Percentiles rank a stretch among this genome's conserved stretches.
These are phyloP conservation scores for Micromussa lordhowensis DNA, from an alignment of 92 coral and sea anemone species.

Conservation along the genomic window DNA sequence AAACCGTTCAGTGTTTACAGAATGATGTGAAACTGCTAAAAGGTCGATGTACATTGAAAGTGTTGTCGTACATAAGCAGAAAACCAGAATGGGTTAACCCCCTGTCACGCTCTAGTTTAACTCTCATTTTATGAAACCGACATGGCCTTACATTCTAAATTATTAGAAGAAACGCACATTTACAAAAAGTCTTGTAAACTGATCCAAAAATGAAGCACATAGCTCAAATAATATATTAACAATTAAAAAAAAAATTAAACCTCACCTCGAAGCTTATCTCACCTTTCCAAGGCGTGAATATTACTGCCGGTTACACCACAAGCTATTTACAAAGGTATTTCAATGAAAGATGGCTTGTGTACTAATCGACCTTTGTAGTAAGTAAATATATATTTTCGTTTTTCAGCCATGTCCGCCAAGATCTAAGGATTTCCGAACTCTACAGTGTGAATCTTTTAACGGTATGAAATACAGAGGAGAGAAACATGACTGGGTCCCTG, in stretches of 20 bases:
- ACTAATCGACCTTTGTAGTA: neutral
- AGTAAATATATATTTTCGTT: neutral
- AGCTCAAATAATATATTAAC: neutral
- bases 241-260: neutral
- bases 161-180: neutral
- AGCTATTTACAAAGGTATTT: neutral
- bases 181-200: neutral
- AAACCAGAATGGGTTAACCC: too few relatives aligned
- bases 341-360: neutral
- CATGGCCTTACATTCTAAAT: neutral
- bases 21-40: neutral
- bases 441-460: conserved; percentile 83
- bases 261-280: neutral
- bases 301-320: neutral
- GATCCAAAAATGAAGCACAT: neutral
- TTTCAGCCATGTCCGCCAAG: conserved; percentile 76
- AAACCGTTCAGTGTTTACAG: neutral
- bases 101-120: neutral
- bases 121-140: neutral
- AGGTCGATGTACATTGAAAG: neutral
- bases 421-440: conserved; percentile 78
- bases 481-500: conserved; percentile 79
- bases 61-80: neutral
- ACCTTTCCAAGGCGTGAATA: neutral
- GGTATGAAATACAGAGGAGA: conserved; percentile 71